These are phyloP conservation scores for Pteronotus mesoamericanus DNA, from an alignment of 2,797 vertebrate species.

Conservation along the genomic window DNA sequence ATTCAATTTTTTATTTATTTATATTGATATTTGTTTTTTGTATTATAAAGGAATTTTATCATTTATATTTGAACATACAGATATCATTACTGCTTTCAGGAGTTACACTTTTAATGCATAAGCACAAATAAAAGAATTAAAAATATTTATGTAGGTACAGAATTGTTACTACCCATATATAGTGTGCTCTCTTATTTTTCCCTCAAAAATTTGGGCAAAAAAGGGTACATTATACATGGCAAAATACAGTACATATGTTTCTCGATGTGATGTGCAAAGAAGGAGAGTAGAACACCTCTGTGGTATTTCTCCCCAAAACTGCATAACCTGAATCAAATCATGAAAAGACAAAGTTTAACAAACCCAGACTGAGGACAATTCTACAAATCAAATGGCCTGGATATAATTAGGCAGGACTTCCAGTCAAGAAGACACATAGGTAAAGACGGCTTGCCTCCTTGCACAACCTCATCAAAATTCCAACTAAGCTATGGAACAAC, in stretches of 20 bases:
- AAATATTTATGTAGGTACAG: too few species aligned
- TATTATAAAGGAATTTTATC: too few species aligned
- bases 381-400: background rate
- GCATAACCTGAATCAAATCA: background rate
- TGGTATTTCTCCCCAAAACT: background rate
- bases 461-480: background rate
- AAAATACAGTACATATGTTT: background rate
- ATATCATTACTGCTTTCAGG: too few species aligned
- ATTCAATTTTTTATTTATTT: too few species aligned
- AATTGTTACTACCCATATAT: too few species aligned
- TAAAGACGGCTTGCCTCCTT: background rate
- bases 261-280: background rate
- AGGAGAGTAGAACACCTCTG: background rate
- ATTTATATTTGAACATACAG: too few species aligned
- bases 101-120: too few species aligned
- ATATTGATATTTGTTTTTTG: too few species aligned
- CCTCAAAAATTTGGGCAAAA: too few species aligned
- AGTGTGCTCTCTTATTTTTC: too few species aligned
- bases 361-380: background rate
- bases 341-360: background rate
- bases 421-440: background rate
- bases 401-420: background rate
- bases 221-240: too few species aligned
- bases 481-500: background rate
- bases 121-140: too few species aligned